Evolutionary conservation across 2,888 invertebrate species (phyloP).

Genomic region (Schrankia costaestrigalis): DNA sequence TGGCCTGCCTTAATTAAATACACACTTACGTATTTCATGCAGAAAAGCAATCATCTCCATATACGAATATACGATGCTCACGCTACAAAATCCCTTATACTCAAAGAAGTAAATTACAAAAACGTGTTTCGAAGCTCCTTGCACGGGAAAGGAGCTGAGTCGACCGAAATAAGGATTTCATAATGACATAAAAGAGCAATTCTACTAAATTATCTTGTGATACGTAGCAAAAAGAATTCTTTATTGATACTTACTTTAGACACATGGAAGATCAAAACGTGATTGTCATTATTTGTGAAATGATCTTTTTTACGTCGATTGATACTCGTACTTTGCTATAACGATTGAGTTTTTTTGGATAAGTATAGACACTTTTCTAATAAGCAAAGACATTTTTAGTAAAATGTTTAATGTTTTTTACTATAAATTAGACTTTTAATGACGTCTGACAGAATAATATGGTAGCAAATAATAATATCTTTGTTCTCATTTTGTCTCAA

Average conservation of each 20-base stretch:
- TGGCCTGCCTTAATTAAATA: too few species aligned
- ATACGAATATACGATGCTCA: not conserved
- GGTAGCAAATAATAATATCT: too few species aligned
- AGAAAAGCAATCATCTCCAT: slow-evolving; percentile 6
- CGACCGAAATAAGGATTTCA: slow-evolving; percentile 30
- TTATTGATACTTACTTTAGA: slow-evolving; percentile 18
- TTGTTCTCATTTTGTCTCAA: too few species aligned
- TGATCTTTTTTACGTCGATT: not conserved
- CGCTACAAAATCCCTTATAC: slow-evolving; percentile 16
- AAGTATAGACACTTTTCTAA: too few species aligned
- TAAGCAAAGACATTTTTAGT: too few species aligned
- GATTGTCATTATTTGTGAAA: slow-evolving; percentile 3
- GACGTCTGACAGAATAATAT: too few species aligned
- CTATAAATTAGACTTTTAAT: too few species aligned
- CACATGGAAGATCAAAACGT: slow-evolving; percentile 11
- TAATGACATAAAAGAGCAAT: slow-evolving; percentile 38
- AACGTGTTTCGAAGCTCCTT: slow-evolving; percentile 21
- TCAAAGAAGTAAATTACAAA: slow-evolving; percentile 27
- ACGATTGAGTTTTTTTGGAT: too few species aligned
- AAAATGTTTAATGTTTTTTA: too few species aligned
- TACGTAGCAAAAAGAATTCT: slow-evolving; percentile 25
- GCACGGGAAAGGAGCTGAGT: slow-evolving; percentile 27
- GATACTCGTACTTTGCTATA: too few species aligned
- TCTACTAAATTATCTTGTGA: slow-evolving; percentile 27
- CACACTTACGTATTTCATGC: not conserved